phyloP scores from a whole-genome alignment of 2,797 vertebrate species.

The Sebastes vulpes region DNA sequence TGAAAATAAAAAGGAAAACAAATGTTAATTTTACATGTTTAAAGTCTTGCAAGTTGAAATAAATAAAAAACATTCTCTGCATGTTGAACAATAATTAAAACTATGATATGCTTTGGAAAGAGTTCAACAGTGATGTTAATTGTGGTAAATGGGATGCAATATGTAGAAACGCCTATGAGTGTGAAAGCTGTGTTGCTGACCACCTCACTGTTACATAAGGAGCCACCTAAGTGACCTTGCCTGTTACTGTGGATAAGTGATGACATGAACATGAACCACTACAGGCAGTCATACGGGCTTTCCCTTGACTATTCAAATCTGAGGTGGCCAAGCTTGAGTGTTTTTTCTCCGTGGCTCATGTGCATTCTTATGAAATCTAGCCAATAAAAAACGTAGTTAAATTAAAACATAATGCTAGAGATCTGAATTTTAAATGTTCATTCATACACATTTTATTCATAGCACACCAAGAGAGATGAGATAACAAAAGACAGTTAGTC shows the following conservation, averaged over 20 bases:
- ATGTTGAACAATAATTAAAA: neutral
- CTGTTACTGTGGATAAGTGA: slow-evolving; percentile 12
- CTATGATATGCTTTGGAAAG: neutral
- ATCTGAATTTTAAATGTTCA: neutral
- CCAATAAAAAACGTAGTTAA: neutral
- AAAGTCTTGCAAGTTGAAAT: neutral
- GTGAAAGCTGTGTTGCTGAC: neutral
- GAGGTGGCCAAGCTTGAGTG: neutral
- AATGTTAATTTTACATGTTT: neutral
- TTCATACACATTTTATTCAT: neutral
- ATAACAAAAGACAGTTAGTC: neutral
- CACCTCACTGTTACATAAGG: slow-evolving; percentile 28
- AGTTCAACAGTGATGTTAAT: neutral
- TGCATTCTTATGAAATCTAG: neutral
- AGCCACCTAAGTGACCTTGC: neutral
- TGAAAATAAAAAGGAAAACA: neutral
- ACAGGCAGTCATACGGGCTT: neutral
- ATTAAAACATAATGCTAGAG: neutral
- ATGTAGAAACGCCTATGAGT: neutral
- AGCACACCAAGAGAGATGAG: neutral
- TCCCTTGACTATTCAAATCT: neutral
- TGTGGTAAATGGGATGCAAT: neutral
- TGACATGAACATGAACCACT: neutral
- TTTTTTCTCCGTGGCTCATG: neutral
- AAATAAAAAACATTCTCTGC: neutral